Base-by-base conservation (phyloP, 2,113 vertebrate species). In the Aleadryas rufinucha region DNA sequence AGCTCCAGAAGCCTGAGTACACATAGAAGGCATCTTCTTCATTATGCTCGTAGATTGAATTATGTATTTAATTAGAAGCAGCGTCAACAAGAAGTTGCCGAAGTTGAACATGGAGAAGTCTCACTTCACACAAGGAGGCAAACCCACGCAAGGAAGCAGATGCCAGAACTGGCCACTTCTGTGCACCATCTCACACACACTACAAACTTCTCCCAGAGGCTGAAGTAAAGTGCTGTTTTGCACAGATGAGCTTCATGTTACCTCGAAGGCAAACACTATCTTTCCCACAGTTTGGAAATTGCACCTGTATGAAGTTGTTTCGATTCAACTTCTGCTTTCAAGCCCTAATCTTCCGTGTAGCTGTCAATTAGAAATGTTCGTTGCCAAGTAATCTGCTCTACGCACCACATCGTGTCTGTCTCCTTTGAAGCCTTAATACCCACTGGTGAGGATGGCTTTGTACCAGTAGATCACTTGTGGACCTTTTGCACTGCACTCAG, bases 321-420 rank as follows among this genome's bases (percentile, higher is more conserved):
- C 2, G 64, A 77, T 68, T 84, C 39, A 37, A 24, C 27, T 68
- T 87, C 60, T 0, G 0, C 49, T 68, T 76, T 72, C 66, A 49
- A 57, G 35, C 53, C 49, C n/a, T 41, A 4, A 47, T 37, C 57
- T 71, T 59, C 61, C 75, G 24, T 0, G 0, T 6, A 35, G 82
- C 78, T 60, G 44, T 33, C 87, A 71, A 63, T 80, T 33, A 69
- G 45, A 74, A 53, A 21, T 3, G 31, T 37, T 81, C 61, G 5
- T 59, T 54, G 70, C 19, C 30, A 47, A 54, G 33, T 45, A 53
- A 78, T 17, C 60, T 70, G n/a, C 37, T 27, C 77, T 33, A 13
- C 0, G 0, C 56, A 63, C 30, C 64, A 45, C 22, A 33, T 24
- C 1, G 2, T 45, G 50, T 20, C 41, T 31, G 23, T 16, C n/a